Conservation (phyloP, 1,140 invertebrate species). For the Helicoverpa armigera region DNA sequence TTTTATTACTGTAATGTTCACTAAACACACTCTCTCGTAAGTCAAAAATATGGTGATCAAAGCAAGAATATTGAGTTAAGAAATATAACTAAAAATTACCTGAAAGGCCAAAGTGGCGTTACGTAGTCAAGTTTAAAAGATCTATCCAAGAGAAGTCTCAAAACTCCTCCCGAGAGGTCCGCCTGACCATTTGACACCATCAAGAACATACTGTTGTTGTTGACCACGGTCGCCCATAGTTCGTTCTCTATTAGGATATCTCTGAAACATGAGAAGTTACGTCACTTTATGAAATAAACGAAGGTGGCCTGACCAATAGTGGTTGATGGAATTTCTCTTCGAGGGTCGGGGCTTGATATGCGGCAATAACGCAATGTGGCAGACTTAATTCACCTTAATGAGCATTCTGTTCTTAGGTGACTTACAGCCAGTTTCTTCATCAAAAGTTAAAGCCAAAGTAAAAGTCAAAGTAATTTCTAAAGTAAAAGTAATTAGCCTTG, state of each 20-base stretch:
- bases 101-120: slow-evolving; percentile 74
- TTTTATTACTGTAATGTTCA: too few species aligned
- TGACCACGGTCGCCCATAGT: slow-evolving; percentile 64
- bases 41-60: too few species aligned
- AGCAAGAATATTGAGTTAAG: not conserved
- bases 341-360: too few species aligned
- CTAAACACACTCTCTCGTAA: too few species aligned
- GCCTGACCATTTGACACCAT: slow-evolving; percentile 61
- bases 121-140: slow-evolving; percentile 67
- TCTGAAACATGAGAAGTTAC: slow-evolving; percentile 54
- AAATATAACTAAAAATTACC: slow-evolving; percentile 53
- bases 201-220: slow-evolving; percentile 73
- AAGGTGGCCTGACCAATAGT: not conserved
- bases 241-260: slow-evolving; percentile 64
- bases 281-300: not conserved
- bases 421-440: too few species aligned
- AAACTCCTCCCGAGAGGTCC: slow-evolving; percentile 64
- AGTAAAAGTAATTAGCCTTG: too few species aligned
- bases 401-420: too few species aligned
- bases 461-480: too few species aligned
- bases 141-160: slow-evolving; percentile 64
- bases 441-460: too few species aligned
- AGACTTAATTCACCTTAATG: too few species aligned
- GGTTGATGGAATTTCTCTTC: too few species aligned
- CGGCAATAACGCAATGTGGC: too few species aligned